Evolutionary conservation across 2,797 vertebrate species (phyloP).

Genomic region (Setipinna tenuifilis): DNA sequence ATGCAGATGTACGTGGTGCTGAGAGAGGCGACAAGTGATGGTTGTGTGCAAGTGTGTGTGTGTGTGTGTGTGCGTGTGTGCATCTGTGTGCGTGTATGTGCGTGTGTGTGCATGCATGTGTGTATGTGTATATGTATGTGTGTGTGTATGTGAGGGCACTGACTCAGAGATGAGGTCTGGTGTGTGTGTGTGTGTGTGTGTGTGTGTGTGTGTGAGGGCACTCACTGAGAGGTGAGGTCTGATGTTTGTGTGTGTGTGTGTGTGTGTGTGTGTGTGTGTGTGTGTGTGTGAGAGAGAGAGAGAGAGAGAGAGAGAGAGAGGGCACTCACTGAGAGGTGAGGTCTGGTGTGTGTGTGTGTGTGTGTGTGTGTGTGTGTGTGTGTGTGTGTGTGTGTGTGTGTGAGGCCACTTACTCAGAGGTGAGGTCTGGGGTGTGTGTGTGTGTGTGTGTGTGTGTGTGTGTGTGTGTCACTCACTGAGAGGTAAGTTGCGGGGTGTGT

Average conservation of each 20-base stretch:
- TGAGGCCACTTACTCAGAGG: neutral
- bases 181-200: neutral
- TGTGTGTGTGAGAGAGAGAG: neutral
- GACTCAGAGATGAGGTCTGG: too few relatives aligned
- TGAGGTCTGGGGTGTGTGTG: neutral
- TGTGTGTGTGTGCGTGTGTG: neutral
- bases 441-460: neutral
- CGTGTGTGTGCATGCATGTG: neutral
- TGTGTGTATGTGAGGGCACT: neutral
- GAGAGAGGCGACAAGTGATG: too few relatives aligned
- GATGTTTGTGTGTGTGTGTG: neutral
- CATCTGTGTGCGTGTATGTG: neutral
- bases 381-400: neutral
- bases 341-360: neutral
- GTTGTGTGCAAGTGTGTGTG: neutral
- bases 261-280: neutral
- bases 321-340: neutral
- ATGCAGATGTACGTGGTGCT: too few relatives aligned
- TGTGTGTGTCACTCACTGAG: neutral
- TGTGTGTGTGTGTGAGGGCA: neutral
- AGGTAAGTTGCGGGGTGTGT: neutral
- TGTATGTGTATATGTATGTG: neutral
- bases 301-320: neutral
- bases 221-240: neutral
- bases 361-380: neutral